These are phyloP conservation scores for Propithecus deckenii DNA, from an alignment of 2,797 vertebrate genomes.

Conservation along the genomic window DNA sequence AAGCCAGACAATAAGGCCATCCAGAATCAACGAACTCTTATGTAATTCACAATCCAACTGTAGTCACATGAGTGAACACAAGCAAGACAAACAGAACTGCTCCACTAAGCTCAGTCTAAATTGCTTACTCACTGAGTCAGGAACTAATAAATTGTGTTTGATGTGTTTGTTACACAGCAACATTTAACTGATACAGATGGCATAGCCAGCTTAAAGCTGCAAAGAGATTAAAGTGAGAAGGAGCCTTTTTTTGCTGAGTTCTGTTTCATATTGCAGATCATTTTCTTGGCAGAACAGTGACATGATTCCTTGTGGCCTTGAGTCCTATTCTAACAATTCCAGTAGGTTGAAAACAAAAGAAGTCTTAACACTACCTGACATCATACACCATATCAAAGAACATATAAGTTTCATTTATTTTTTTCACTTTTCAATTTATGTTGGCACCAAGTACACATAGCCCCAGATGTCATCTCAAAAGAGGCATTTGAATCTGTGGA, in stretches of 20 bases:
- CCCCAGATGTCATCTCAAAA: neutral
- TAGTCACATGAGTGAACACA: neutral
- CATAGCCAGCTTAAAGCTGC: neutral
- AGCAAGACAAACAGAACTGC: neutral
- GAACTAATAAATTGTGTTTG: neutral
- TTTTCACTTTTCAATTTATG: neutral
- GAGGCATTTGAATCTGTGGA: neutral
- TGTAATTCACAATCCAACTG: neutral
- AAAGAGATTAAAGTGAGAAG: neutral
- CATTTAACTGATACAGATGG: constrained; percentile 25
- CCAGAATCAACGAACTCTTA: neutral
- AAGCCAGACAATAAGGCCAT: neutral
- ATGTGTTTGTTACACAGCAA: constrained; percentile 21
- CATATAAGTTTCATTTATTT: neutral
- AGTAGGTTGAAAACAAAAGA: neutral
- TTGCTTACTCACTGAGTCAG: constrained; percentile 3
- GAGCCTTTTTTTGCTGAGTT: neutral
- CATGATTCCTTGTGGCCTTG: neutral
- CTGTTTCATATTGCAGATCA: neutral
- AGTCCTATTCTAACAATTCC: neutral
- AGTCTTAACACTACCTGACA: neutral
- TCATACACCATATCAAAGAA: neutral
- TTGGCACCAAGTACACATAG: neutral
- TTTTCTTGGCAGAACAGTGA: neutral
- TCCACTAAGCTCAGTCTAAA: neutral